Conservation (phyloP, 2,113 vertebrate genomes). For the Caretta caretta region DNA sequence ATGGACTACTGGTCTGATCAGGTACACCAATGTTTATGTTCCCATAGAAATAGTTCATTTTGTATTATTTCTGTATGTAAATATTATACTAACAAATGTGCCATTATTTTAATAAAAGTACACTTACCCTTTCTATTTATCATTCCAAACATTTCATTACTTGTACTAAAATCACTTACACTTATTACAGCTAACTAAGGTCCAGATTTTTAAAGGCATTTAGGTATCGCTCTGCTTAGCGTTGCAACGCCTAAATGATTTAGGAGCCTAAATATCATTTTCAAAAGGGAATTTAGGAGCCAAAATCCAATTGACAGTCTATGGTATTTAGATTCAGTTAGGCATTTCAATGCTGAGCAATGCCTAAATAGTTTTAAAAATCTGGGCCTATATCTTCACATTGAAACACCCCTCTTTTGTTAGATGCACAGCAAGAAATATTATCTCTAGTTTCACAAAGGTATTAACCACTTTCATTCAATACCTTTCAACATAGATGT, state of each 20-base stretch:
- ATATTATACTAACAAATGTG: neutral
- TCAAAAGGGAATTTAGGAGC: neutral
- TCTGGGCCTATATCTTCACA: neutral
- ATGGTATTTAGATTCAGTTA: neutral
- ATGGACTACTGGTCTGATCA: neutral
- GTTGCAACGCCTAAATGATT: neutral
- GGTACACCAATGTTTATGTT: neutral
- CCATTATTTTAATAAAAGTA: neutral
- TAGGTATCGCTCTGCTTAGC: neutral
- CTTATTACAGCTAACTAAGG: neutral
- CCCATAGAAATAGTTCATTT: neutral
- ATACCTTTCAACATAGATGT: slow-evolving; percentile 99
- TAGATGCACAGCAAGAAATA: neutral
- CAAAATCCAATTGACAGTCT: neutral
- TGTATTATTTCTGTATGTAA: neutral
- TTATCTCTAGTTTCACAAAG: neutral
- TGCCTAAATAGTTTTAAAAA: neutral
- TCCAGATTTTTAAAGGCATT: neutral
- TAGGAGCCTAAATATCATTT: neutral
- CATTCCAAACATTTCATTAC: neutral
- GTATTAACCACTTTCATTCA: slow-evolving; percentile 2
- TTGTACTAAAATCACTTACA: neutral
- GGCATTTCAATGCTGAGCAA: neutral
- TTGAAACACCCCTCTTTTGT: neutral
- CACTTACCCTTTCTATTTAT: neutral